A percentile compares a stretch with the other conserved stretches of the same genome.
These are phyloP conservation scores for Actinemys pallida DNA, from an alignment of 2,113 vertebrate species.

Conservation along the genomic window DNA sequence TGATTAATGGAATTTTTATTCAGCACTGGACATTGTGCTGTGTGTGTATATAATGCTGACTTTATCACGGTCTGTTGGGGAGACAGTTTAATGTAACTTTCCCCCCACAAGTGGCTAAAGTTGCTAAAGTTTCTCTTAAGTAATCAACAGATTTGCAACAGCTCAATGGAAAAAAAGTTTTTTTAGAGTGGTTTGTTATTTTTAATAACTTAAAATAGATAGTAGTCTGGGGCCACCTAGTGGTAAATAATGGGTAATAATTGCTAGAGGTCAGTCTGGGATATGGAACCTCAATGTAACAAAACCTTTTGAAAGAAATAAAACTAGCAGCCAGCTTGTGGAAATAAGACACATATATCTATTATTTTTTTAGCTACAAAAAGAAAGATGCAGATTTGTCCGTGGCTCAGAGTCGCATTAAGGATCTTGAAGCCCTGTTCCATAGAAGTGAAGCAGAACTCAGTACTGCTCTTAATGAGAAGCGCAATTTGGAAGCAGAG, in stretches of 20 bases:
- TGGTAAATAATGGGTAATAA: not conserved
- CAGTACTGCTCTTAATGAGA: slow-evolving; percentile 87
- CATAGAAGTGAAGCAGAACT: slow-evolving; percentile 91
- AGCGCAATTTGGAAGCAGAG: slow-evolving; percentile 84
- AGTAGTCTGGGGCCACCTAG: not conserved
- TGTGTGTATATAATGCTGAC: not conserved
- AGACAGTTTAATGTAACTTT: not conserved
- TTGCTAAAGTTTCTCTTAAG: not conserved
- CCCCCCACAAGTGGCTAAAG: not conserved
- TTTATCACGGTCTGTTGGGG: not conserved
- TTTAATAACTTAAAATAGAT: not conserved
- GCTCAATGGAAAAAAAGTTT: rapidly evolving
- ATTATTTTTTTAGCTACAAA: slow-evolving; percentile 83
- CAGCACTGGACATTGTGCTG: not conserved
- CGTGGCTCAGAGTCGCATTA: slow-evolving; percentile 85
- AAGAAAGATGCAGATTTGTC: slow-evolving; percentile 92
- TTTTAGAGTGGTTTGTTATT: not conserved
- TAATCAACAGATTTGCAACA: not conserved
- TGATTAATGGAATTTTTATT: not conserved
- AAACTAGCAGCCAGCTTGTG: not conserved
- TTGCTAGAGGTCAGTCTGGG: not conserved
- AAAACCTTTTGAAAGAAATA: not conserved
- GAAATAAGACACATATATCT: not conserved
- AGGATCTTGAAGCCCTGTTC: slow-evolving; percentile 88
- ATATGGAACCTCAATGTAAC: not conserved